These are phyloP conservation scores for Lepisosteus osseus DNA, from an alignment of 2,113 vertebrate species.

Conservation along the genomic window DNA sequence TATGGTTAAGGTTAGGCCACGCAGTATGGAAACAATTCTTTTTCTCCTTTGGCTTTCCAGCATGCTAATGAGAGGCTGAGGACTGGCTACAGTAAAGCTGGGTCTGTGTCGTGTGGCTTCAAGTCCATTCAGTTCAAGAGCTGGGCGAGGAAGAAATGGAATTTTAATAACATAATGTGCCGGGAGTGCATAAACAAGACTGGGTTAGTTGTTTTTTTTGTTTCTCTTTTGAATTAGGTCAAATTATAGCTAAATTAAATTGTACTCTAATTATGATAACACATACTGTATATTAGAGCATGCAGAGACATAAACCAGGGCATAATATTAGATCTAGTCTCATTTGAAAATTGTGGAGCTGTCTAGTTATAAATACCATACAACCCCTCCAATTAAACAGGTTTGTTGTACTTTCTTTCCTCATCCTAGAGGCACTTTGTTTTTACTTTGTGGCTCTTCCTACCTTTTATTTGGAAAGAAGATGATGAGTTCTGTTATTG, in stretches of 20 bases:
- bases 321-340: neutral
- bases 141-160: conserved; percentile 4
- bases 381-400: no score
- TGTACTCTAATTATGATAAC: neutral
- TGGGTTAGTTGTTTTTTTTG: neutral
- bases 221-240: neutral
- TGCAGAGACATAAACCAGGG: neutral
- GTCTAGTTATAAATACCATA: no score
- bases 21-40: neutral
- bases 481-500: no score
- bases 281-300: neutral
- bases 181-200: neutral
- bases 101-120: conserved; percentile 13
- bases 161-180: conserved; percentile 10
- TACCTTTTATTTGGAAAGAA: no score
- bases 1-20: neutral
- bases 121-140: neutral
- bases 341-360: no score
- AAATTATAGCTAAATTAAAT: neutral
- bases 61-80: neutral
- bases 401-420: no score
- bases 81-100: neutral
- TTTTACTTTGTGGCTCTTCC: no score
- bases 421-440: no score
- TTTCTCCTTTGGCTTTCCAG: conserved; percentile 7